Base-by-base conservation (phyloP, 2,113 vertebrate genomes). In the Sisor rabdophorus region DNA sequence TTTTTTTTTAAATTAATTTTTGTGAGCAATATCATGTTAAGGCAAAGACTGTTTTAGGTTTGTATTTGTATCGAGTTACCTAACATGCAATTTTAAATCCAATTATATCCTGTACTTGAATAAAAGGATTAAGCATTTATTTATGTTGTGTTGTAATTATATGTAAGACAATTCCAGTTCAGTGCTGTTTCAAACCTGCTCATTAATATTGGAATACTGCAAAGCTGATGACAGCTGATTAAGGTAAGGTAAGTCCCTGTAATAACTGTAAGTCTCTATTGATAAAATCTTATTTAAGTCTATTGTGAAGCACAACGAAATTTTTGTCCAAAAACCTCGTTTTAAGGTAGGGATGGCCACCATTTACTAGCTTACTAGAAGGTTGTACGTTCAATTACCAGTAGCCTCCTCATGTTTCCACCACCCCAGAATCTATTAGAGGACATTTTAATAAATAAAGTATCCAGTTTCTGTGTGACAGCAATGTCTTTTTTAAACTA, bases 21-120 rank as follows among this genome's bases (percentile, higher is more conserved):
- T 71, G 77, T 73, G 54, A 78, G 75, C 76, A 74, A 77, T 80
- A 69, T 77, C 61, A 77, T 78, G 15, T 73, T 78, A 67, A 55
- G 77, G 71, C 77, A 61, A 72, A 48, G 77, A 84, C 80, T 81
- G 79, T 82, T 85, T 69, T 81, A 76, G 76, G 76, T 72, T 61
- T 81, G 68, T 79, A 47, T 81, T 76, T 83, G 52, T 81, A 71
- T 83, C 36, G 52, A 76, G 64, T 80, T 53, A 76, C 81, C 44
- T 82, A 83, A 83, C 81, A 82, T 85, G 78, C 81, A 80, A 74
- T 56, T 8, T 10, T 76, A 44, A 79, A 77, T 77, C 70, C 52
- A 79, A 71, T 77, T 80, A 68, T 81, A 77, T 84, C 44, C 71
- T 84, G 77, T 81, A 83, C 78, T 84, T 83, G 81, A 83, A 84